These are phyloP conservation scores for Pomatostomus ruficeps DNA, from an alignment of 2,113 vertebrate species.

Conservation along the genomic window DNA sequence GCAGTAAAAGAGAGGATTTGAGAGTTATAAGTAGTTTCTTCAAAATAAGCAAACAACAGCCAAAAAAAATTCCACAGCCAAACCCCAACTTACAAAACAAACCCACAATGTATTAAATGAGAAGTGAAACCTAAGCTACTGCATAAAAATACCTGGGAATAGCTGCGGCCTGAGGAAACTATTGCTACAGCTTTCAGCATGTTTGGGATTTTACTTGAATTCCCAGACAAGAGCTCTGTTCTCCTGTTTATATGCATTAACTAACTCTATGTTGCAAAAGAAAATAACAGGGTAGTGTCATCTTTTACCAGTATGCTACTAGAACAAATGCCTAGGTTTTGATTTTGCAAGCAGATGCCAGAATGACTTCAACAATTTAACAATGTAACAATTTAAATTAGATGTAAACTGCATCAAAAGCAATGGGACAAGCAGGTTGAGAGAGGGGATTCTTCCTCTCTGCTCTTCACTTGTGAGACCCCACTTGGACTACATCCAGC, in stretches of 20 bases:
- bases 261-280: background rate
- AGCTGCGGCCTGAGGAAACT: background rate
- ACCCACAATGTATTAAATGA: background rate
- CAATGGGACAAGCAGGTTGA: background rate
- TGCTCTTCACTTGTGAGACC: background rate
- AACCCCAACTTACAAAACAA: background rate
- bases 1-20: background rate
- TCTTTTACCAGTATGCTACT: background rate
- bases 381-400: background rate
- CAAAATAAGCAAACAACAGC: background rate
- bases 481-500: background rate
- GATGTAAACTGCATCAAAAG: background rate
- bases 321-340: background rate
- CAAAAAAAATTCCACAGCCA: background rate
- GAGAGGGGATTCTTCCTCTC: no score
- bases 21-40: background rate
- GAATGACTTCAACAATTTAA: background rate
- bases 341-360: background rate
- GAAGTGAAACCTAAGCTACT: background rate
- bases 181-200: background rate
- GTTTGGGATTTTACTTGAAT: background rate
- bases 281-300: background rate
- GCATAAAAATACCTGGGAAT: background rate
- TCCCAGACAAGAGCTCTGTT: background rate
- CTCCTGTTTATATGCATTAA: background rate